These are phyloP conservation scores for Trichomycterus rosablanca DNA, from an alignment of 2,113 vertebrate species.

Conservation along the genomic window DNA sequence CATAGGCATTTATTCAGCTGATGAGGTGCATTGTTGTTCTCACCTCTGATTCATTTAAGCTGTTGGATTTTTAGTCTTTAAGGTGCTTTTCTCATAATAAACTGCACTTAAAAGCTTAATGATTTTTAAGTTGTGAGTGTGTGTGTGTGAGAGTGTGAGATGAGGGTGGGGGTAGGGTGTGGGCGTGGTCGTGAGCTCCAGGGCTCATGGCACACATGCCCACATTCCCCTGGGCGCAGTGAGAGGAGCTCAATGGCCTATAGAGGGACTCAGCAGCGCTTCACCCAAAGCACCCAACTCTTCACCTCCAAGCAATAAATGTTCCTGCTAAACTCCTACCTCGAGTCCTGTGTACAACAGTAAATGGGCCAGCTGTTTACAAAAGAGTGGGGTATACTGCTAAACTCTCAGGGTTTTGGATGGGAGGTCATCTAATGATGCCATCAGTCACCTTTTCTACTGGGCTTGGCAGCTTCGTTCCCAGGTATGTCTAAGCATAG, in stretches of 20 bases:
- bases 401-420: constrained; percentile 42
- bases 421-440: constrained; percentile 52
- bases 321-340: constrained; percentile 41
- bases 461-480: constrained; percentile 58
- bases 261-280: constrained; percentile 61
- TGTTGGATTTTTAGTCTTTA: no score
- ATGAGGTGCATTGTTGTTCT: no score
- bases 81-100: no score
- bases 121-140: no score
- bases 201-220: constrained; percentile 59
- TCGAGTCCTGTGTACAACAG: constrained; percentile 48
- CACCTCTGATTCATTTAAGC: no score
- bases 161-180: constrained; percentile 12
- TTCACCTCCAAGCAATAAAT: constrained; percentile 52
- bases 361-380: constrained; percentile 53
- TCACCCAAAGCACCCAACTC: constrained; percentile 49
- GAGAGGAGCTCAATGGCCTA: constrained; percentile 71
- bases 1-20: no score
- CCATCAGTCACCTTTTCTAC: constrained; percentile 50
- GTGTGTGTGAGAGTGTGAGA: neutral
- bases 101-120: no score
- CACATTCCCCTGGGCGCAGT: constrained; percentile 18
- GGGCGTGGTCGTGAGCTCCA: constrained; percentile 63
- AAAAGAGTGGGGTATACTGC: constrained; percentile 58
- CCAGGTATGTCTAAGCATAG: constrained; percentile 57